phyloP scores from a whole-genome alignment of 2,888 invertebrate genomes.

The Epistrophella euchroma region DNA sequence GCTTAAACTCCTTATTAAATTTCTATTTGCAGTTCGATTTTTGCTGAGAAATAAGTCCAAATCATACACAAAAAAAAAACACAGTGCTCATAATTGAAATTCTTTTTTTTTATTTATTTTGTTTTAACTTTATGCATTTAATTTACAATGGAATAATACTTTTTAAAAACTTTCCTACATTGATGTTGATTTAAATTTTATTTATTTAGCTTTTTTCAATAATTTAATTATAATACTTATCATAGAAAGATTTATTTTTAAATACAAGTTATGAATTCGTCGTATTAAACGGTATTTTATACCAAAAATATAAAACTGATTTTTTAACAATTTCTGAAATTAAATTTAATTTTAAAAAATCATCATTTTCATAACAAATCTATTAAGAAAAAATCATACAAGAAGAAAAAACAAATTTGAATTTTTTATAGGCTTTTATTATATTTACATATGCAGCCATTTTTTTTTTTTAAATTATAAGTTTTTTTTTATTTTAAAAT shows the following conservation, averaged over 20 bases:
- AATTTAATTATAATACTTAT: conserved; percentile 71
- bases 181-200: conserved; percentile 33
- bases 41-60: not conserved
- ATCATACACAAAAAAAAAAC: not conserved
- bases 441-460: conserved; percentile 49
- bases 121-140: conserved; percentile 61
- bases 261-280: conserved; percentile 59
- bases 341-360: conserved; percentile 31
- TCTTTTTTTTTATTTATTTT: conserved; percentile 45
- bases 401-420: conserved; percentile 3
- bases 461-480: not conserved
- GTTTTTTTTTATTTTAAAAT: conserved; percentile 10
- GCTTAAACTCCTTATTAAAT: too few relatives aligned
- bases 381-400: conserved; percentile 6
- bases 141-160: conserved; percentile 75
- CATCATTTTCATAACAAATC: conserved; percentile 42
- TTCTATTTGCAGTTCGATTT: too few relatives aligned
- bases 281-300: conserved; percentile 67
- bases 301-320: conserved; percentile 57
- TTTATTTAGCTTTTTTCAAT: conserved; percentile 42
- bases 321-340: conserved; percentile 46
- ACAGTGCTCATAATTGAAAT: conserved; percentile 55
- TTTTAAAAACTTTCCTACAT: conserved; percentile 67
- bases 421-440: conserved; percentile 32
- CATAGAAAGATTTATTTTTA: conserved; percentile 22